phyloP scores from a whole-genome alignment of 1,140 invertebrate genomes.

The Drosophila melanogaster region DNA sequence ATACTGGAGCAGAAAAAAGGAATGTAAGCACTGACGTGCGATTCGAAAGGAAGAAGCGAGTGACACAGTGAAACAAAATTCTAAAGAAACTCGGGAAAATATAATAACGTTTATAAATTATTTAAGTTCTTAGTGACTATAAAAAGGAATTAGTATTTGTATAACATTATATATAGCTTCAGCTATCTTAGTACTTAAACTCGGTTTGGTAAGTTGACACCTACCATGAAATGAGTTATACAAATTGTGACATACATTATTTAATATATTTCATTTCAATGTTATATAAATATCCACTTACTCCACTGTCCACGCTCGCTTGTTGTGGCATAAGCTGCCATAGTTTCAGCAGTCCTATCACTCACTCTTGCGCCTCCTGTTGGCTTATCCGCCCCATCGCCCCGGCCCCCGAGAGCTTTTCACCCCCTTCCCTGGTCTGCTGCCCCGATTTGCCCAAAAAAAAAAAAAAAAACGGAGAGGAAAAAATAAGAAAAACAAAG shows the following conservation, averaged over 20 bases:
- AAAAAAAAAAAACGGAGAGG: neutral
- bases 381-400: constrained; percentile 41
- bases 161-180: no score
- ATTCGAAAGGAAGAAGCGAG: constrained; percentile 18
- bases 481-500: constrained; percentile 42
- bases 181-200: no score
- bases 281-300: neutral
- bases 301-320: neutral
- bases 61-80: constrained; percentile 18
- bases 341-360: constrained; percentile 68
- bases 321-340: constrained; percentile 53
- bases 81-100: neutral
- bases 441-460: neutral
- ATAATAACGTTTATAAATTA: neutral
- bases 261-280: no score
- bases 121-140: neutral
- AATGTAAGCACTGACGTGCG: constrained; percentile 21
- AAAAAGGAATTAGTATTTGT: no score
- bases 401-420: neutral
- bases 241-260: no score
- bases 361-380: constrained; percentile 58
- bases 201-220: no score
- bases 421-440: neutral
- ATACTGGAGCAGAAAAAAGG: constrained; percentile 32
- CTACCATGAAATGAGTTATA: no score